Conservation (phyloP, 2,797 vertebrate species). For the Syndactyla subalaris region DNA sequence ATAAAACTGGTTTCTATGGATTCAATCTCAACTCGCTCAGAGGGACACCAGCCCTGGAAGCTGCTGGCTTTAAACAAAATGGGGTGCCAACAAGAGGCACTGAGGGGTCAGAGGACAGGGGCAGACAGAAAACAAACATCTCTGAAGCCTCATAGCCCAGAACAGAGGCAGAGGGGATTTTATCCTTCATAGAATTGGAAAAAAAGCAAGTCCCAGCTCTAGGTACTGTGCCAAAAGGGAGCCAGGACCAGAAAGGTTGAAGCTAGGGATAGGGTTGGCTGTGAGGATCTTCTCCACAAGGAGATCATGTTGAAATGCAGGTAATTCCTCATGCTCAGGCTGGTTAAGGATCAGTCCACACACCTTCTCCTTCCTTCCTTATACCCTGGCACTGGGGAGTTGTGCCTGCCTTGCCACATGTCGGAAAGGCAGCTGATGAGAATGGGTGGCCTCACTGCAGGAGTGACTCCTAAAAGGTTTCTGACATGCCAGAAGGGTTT, state of each 20-base stretch:
- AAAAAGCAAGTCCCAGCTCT: fast-evolving
- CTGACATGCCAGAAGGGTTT: background rate
- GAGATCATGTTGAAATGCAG: fast-evolving
- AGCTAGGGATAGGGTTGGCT: background rate
- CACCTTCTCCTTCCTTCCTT: background rate
- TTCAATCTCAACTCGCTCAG: background rate
- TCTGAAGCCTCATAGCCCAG: background rate
- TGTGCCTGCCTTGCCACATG: fast-evolving
- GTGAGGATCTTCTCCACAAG: background rate
- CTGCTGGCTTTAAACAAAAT: fast-evolving
- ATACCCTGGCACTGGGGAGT: background rate
- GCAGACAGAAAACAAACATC: background rate
- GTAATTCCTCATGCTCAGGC: background rate
- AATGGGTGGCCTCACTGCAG: background rate
- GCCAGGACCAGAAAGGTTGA: background rate
- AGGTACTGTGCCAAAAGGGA: fast-evolving
- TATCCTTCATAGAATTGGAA: background rate
- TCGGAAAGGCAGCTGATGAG: background rate
- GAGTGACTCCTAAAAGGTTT: background rate
- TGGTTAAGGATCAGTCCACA: background rate
- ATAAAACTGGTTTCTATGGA: background rate
- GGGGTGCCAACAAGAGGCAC: fast-evolving
- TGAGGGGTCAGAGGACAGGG: background rate
- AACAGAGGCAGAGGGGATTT: background rate
- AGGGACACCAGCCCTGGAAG: background rate